Conservation (phyloP, 2,888 invertebrate genomes). For the Strigamia maritima region DNA sequence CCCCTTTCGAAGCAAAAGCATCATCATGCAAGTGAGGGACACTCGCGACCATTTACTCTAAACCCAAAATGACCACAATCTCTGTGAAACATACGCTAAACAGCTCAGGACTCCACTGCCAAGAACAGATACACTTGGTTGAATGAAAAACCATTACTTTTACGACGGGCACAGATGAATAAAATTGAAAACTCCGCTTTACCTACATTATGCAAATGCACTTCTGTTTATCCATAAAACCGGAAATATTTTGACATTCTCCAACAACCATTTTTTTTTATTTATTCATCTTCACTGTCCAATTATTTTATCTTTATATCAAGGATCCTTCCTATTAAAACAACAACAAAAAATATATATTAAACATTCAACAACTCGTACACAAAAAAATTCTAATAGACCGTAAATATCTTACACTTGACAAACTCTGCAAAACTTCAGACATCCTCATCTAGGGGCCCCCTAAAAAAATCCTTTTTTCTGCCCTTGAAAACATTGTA, state of each 20-base stretch:
- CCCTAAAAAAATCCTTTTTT: neutral
- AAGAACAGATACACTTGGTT: conserved; percentile 4
- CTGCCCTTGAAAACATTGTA: neutral
- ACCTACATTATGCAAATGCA: neutral
- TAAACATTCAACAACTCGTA: neutral
- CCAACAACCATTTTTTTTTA: neutral
- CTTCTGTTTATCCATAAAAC: neutral
- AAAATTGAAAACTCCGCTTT: conserved; percentile 1
- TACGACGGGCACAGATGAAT: neutral
- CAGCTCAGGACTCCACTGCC: neutral
- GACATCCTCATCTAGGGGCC: conserved; percentile 4
- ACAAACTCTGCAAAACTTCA: neutral
- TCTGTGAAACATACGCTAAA: conserved; percentile 4
- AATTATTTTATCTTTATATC: neutral
- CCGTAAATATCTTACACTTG: neutral
- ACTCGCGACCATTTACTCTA: conserved; percentile 4
- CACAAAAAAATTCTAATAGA: neutral
- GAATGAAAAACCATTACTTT: conserved; percentile 4
- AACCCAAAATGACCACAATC: conserved; percentile 4
- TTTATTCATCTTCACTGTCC: neutral
- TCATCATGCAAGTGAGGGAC: conserved; percentile 4
- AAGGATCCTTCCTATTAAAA: neutral
- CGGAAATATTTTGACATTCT: conserved; percentile 4
- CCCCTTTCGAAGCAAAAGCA: neutral
- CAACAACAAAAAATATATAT: neutral